A percentile compares a stretch with the other conserved stretches of the same genome.
These are phyloP conservation scores for Camponotus floridanus DNA, from an alignment of 1,140 invertebrate genomes.

Conservation along the genomic window DNA sequence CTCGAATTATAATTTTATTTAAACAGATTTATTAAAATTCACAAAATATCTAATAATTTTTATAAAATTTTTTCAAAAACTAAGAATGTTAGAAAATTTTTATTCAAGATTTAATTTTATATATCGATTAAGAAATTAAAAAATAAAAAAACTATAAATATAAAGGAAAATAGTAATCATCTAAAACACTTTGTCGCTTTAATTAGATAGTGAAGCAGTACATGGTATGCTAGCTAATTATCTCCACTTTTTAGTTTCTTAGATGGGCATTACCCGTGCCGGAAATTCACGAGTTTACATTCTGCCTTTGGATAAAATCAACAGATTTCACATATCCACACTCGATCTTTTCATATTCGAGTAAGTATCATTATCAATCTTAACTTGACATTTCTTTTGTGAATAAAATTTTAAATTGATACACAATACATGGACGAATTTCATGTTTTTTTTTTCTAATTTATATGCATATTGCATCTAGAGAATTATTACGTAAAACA, in stretches of 20 bases:
- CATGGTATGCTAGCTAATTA: slow-evolving; percentile 2
- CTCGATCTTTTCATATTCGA: slow-evolving; percentile 89
- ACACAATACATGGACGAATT: too few species aligned
- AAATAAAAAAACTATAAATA: not conserved
- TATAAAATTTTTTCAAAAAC: not conserved
- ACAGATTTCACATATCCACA: slow-evolving; percentile 88
- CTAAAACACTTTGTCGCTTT: not conserved
- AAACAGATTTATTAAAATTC: too few species aligned
- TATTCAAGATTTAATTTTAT: not conserved
- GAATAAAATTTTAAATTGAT: too few species aligned
- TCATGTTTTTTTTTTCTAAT: too few species aligned
- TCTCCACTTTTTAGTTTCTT: slow-evolving; percentile 86
- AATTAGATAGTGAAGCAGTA: slow-evolving; percentile 15
- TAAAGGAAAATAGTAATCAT: not conserved
- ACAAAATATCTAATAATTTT: too few species aligned
- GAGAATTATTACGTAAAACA: too few species aligned
- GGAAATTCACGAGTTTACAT: slow-evolving; percentile 88
- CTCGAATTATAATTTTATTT: too few species aligned
- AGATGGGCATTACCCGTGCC: slow-evolving; percentile 88
- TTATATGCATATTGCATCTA: too few species aligned
- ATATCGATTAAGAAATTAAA: not conserved
- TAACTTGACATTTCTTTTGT: not conserved
- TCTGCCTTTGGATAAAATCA: slow-evolving; percentile 89
- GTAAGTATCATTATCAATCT: slow-evolving; percentile 85
- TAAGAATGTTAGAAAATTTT: not conserved